Conservation (phyloP, 1,140 invertebrate species). For the Drosophila sproati region DNA sequence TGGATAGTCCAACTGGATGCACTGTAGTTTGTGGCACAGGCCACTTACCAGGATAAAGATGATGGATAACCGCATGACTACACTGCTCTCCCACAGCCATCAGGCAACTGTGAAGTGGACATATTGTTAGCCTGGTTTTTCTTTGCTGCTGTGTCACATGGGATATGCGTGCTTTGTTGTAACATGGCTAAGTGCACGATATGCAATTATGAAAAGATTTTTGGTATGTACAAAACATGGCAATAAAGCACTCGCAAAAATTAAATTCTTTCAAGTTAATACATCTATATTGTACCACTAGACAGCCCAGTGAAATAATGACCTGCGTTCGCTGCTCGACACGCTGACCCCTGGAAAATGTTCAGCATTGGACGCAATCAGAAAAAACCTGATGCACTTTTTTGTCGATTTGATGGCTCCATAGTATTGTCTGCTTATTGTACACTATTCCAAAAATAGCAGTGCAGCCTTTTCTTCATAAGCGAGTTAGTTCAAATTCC, state of each 20-base stretch:
- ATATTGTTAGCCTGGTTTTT: neutral
- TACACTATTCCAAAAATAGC: too few relatives aligned
- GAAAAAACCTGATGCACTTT: too few relatives aligned
- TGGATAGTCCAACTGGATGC: neutral
- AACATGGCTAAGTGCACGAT: constrained; percentile 30
- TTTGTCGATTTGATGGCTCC: too few relatives aligned
- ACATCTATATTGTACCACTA: neutral
- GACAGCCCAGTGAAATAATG: too few relatives aligned
- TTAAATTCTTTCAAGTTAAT: neutral
- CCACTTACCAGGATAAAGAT: constrained; percentile 14
- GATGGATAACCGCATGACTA: constrained; percentile 14
- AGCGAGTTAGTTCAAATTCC: too few relatives aligned
- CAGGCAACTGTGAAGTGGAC: constrained; percentile 41
- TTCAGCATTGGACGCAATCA: too few relatives aligned
- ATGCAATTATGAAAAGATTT: constrained; percentile 22
- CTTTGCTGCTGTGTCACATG: constrained; percentile 5
- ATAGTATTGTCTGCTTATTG: too few relatives aligned
- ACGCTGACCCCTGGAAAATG: too few relatives aligned
- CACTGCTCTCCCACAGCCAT: constrained; percentile 26
- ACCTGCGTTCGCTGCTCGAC: too few relatives aligned
- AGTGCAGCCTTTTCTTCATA: too few relatives aligned
- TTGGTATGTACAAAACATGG: neutral
- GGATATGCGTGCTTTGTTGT: constrained; percentile 8
- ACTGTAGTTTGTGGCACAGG: neutral
- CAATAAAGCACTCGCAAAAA: neutral